phyloP scores from a whole-genome alignment of 2,113 vertebrate species.

The Mionectes macconnelli region DNA sequence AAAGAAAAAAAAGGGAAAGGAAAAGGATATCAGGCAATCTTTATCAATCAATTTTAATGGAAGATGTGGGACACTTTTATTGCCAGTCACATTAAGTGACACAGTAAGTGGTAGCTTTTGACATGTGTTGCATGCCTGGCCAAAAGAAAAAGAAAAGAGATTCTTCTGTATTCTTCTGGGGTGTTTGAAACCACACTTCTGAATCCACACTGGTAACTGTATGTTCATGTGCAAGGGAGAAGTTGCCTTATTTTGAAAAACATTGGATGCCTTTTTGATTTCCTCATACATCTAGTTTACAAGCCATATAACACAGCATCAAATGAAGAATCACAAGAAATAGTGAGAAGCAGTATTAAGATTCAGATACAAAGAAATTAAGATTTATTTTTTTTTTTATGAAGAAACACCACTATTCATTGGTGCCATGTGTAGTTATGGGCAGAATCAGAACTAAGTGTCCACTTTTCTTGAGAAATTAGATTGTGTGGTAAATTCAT shows the following conservation, averaged over 20 bases:
- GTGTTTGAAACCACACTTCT: background rate
- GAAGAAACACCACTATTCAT: background rate
- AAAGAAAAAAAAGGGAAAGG: too few relatives aligned
- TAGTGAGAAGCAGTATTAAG: background rate
- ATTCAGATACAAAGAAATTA: background rate
- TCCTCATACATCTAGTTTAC: background rate
- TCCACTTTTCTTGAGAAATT: background rate
- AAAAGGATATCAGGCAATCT: background rate
- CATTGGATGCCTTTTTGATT: background rate
- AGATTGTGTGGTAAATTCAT: fast-evolving
- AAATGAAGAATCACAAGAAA: background rate
- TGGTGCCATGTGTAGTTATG: background rate
- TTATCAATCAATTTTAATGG: background rate
- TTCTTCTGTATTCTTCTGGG: background rate
- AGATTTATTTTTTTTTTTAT: background rate
- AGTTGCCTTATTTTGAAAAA: background rate
- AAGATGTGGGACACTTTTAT: background rate
- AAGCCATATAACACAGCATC: background rate
- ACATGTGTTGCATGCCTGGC: background rate
- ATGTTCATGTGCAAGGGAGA: background rate
- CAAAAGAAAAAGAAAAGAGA: background rate
- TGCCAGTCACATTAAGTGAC: background rate
- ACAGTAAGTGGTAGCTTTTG: background rate
- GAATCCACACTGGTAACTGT: background rate
- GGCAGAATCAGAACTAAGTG: background rate